These are phyloP conservation scores for Halictus quadricinctus DNA, from an alignment of 2,888 invertebrate genomes.

Conservation along the genomic window DNA sequence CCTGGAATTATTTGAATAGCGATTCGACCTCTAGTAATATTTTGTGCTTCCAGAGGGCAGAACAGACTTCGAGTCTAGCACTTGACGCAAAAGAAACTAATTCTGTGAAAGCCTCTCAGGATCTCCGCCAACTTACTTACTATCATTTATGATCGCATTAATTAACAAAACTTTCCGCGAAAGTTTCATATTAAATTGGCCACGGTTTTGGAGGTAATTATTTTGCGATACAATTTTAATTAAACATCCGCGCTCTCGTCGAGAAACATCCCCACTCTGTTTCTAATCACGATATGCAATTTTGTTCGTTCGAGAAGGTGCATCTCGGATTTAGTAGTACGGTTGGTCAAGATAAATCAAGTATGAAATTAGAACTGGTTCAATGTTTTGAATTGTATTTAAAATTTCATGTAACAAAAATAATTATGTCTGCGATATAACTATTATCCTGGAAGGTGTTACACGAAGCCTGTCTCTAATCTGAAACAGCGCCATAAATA, in stretches of 20 bases:
- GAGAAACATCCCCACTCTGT: neutral
- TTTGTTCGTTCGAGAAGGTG: neutral
- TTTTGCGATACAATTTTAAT: conserved; percentile 37
- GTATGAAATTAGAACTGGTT: conserved; percentile 2
- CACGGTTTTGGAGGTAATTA: conserved; percentile 26
- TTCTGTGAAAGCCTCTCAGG: conserved; percentile 31
- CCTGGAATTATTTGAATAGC: neutral
- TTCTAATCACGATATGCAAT: neutral
- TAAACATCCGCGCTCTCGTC: neutral
- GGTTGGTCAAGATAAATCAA: neutral
- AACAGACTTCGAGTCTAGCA: conserved; percentile 24
- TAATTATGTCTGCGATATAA: neutral
- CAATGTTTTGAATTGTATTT: neutral
- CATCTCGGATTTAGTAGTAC: neutral
- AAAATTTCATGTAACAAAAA: neutral
- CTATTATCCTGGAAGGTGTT: neutral
- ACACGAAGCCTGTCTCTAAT: neutral
- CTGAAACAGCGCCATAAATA: neutral
- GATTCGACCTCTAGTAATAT: neutral
- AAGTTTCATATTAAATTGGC: conserved; percentile 34
- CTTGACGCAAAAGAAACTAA: conserved; percentile 18
- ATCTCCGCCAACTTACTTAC: conserved; percentile 20
- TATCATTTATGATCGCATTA: conserved; percentile 43
- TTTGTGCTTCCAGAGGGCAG: neutral
- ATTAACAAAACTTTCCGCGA: conserved; percentile 34